phyloP scores from a whole-genome alignment of 2,797 vertebrate genomes.

The Smutsia temminckii region DNA sequence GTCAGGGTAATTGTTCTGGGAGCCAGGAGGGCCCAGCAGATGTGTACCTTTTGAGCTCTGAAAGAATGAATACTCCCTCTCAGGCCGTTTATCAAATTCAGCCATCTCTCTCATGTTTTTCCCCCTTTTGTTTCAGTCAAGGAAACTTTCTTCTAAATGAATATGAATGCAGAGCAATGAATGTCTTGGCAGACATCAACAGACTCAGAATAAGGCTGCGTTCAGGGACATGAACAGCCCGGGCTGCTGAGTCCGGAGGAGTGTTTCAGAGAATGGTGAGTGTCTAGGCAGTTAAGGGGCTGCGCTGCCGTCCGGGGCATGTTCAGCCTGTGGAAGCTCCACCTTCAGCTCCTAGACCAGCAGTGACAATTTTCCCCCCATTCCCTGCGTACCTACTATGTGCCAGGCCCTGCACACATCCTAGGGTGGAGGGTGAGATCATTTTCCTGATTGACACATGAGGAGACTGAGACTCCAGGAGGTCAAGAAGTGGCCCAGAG shows the following conservation, averaged over 20 bases:
- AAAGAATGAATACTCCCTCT: background rate
- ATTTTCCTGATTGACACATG: background rate
- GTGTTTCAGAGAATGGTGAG: background rate
- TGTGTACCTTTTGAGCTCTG: background rate
- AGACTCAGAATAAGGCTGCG: background rate
- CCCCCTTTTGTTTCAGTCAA: background rate
- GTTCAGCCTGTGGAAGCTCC: fast-evolving
- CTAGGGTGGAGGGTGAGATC: background rate
- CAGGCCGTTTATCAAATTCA: background rate
- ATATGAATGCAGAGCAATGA: background rate
- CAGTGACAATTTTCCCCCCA: fast-evolving
- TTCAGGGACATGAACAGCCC: background rate
- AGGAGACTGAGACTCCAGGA: background rate
- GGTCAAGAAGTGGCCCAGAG: background rate
- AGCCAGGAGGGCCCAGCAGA: background rate
- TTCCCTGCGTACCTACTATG: background rate
- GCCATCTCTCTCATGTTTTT: background rate
- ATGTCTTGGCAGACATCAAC: background rate
- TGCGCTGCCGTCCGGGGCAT: too few species aligned
- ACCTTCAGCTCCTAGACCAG: background rate
- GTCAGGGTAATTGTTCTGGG: background rate
- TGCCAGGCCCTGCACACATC: background rate
- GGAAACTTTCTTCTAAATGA: background rate
- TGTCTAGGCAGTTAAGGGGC: background rate
- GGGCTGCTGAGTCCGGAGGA: background rate